Conservation (phyloP, 2,113 vertebrate genomes). For the Crypturellus undulatus region DNA sequence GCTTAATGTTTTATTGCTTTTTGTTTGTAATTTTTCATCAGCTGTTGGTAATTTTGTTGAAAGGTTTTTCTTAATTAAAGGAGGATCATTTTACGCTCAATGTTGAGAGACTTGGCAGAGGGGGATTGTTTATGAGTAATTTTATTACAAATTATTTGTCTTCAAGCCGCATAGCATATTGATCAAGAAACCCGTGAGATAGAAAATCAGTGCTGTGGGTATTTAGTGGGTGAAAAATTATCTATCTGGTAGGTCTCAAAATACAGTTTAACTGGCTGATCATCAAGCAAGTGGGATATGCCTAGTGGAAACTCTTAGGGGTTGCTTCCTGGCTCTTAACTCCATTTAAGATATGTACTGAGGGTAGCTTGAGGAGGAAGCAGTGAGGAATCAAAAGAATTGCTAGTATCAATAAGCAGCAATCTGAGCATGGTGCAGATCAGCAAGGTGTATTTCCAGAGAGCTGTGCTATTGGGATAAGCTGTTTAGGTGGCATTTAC, state of each 20-base stretch:
- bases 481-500: background rate
- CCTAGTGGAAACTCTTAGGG: background rate
- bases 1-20: background rate
- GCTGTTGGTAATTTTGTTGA: slow-evolving; percentile 35
- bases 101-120: slow-evolving; percentile 24
- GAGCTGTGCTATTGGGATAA: background rate
- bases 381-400: background rate
- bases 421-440: background rate
- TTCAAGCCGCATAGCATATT: background rate
- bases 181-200: background rate
- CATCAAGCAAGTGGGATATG: background rate
- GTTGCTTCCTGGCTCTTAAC: background rate
- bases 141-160: background rate
- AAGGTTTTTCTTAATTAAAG: background rate
- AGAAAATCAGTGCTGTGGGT: background rate
- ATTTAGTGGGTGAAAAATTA: background rate
- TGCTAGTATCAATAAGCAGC: background rate
- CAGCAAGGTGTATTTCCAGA: background rate
- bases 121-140: slow-evolving; percentile 40
- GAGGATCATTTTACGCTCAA: slow-evolving; percentile 8
- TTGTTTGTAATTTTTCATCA: slow-evolving; percentile 1
- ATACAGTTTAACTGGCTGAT: background rate
- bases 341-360: background rate
- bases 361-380: background rate
- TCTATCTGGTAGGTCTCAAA: background rate